Conservation (phyloP, 2,797 vertebrate genomes). For the Podargus strigoides region DNA sequence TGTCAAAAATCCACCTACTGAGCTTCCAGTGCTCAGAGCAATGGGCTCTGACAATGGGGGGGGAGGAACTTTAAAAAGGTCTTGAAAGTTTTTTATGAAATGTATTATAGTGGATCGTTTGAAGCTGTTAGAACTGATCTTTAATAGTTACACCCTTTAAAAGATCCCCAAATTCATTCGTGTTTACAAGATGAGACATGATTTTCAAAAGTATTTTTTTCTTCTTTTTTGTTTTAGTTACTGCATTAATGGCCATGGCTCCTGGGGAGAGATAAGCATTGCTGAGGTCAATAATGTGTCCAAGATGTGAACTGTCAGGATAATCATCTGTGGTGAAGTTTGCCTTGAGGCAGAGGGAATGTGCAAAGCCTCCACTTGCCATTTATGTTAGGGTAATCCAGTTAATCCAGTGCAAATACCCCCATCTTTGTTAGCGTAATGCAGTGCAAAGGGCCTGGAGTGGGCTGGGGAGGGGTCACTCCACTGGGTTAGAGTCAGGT, state of each 20-base stretch:
- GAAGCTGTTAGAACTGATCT: constrained; percentile 1
- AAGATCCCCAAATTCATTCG: not conserved
- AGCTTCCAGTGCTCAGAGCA: not conserved
- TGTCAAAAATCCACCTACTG: not conserved
- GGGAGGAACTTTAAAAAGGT: not conserved
- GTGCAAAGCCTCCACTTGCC: not conserved
- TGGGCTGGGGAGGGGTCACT: not conserved
- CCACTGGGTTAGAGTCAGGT: not conserved
- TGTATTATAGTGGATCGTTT: not conserved
- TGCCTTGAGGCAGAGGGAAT: not conserved
- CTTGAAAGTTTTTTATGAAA: constrained; percentile 19
- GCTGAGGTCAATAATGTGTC: not conserved
- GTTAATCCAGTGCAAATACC: too few relatives aligned
- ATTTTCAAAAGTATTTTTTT: constrained; percentile 29
- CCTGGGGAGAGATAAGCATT: not conserved
- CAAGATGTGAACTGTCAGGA: not conserved
- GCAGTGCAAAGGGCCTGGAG: not conserved
- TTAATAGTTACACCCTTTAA: not conserved
- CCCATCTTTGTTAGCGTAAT: not conserved
- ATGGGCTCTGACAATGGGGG: not conserved
- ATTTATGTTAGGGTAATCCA: not conserved
- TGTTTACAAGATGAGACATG: not conserved
- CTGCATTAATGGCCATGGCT: not conserved
- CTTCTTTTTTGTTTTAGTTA: not conserved
- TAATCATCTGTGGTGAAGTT: not conserved